Evolutionary conservation across 1,140 invertebrate genomes (phyloP), one percentile per base, ranked within the genome.

Genomic region (Cotesia typhae): DNA sequence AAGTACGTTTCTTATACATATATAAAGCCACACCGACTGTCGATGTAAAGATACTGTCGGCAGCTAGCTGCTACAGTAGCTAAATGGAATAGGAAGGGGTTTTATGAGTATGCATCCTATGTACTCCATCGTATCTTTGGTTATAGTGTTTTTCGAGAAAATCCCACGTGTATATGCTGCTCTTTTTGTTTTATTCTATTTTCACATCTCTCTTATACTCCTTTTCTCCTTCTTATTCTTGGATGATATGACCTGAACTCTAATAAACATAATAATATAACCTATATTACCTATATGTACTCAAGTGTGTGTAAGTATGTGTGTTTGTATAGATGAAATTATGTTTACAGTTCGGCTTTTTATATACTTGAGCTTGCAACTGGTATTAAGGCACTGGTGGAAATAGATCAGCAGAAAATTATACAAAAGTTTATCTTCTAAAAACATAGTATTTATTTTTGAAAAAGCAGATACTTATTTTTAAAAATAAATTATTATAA

Each of bases 101-200:
- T 86, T 87, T 87, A 87, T 86, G 84, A 79, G 83, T 85, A 85
- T 87, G 83, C 83, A 85, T 85, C 81, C 83, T 84, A 84, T 85
- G 84, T 81, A 78, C 83, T 82, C 73, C 82, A 78, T 80, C 83
- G 80, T 86, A 84, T 86, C 79, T 81, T 74, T 75, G 74, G 83
- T 85, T 85, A 85, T 84, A 79, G 78, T 80, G 76, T 77, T 77
- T 76, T 80, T 80, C 81, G 82, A 83, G 77, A 84, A 82, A 83
- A 53, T 12, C 80, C 78, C 75, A 75, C 74, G 70, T 75, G 77
- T 75, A 76, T 78, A 77, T 78, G 73, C 72, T 61, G 17, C 60
- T 47, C 57, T 60, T 59, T 68, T 55, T 28, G 65, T 47, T 47
- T 47, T 47, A 14, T 61, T 20, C 4, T 35, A 35, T 61, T 35